Evolutionary conservation across 2,888 invertebrate species (phyloP).

Genomic region (Hylaea fasciaria): DNA sequence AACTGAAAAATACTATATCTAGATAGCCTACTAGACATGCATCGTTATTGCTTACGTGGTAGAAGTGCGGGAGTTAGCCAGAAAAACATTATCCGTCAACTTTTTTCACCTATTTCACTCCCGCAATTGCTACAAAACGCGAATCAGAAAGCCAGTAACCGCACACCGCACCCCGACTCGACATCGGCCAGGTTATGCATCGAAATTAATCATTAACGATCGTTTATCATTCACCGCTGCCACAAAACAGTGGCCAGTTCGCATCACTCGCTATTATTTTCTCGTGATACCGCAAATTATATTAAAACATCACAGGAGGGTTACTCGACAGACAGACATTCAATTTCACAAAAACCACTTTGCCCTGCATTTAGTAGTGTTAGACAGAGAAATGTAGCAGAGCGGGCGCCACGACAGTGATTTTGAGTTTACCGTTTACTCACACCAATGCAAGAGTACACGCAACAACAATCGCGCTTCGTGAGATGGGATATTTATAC

Average conservation of each 20-base stretch:
- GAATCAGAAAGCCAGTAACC: conserved; percentile 6
- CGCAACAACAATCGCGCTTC: too few species aligned
- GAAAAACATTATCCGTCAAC: neutral
- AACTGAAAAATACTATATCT: too few species aligned
- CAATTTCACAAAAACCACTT: too few species aligned
- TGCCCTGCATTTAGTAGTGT: too few species aligned
- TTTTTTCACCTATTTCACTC: neutral
- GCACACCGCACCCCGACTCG: neutral
- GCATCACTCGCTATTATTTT: conserved; percentile 57
- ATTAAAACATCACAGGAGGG: conserved; percentile 48
- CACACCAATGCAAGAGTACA: too few species aligned
- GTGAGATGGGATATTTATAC: too few species aligned
- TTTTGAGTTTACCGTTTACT: too few species aligned
- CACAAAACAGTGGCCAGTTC: conserved; percentile 45
- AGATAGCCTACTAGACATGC: too few species aligned
- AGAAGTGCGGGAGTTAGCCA: too few species aligned
- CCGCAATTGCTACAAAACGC: conserved; percentile 29
- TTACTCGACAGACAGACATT: conserved; percentile 13
- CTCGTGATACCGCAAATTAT: conserved; percentile 51
- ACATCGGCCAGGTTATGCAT: conserved; percentile 23
- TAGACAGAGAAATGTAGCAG: too few species aligned
- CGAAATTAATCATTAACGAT: conserved; percentile 51
- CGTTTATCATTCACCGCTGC: conserved; percentile 53
- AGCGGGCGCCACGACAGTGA: too few species aligned
- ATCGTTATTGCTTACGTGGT: too few species aligned